Evolutionary conservation across 2,888 invertebrate species (phyloP).

Genomic region (Heliconius ethilla): DNA sequence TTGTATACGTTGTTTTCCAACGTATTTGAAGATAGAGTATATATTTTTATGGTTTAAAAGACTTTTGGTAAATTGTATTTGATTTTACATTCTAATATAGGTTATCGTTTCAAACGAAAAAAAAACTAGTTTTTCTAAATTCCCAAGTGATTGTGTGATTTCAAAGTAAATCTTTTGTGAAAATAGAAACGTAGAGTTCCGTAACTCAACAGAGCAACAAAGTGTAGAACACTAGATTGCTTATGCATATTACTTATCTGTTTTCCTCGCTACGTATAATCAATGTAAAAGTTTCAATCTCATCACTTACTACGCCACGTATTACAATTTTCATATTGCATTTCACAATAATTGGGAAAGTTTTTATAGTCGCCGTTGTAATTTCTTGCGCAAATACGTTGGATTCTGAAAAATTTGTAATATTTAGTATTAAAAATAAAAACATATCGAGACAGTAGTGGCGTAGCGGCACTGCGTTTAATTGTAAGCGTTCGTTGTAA

Average conservation of each 20-base stretch:
- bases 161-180: too few relatives aligned
- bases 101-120: too few relatives aligned
- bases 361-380: conserved; percentile 64
- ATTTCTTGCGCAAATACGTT: conserved; percentile 64
- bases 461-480: too few relatives aligned
- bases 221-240: neutral
- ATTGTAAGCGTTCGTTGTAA: too few relatives aligned
- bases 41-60: neutral
- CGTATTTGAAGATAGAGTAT: neutral
- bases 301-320: conserved; percentile 69
- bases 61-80: neutral
- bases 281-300: neutral
- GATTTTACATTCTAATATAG: neutral
- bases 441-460: neutral
- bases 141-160: too few relatives aligned
- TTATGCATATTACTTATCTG: neutral
- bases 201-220: neutral
- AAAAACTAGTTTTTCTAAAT: too few relatives aligned
- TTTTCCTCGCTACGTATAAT: neutral
- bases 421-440: neutral
- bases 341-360: conserved; percentile 69
- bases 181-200: neutral
- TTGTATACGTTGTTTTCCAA: neutral
- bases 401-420: conserved; percentile 54
- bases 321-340: conserved; percentile 76